Percentiles rank a stretch among this genome's conserved stretches.
These are phyloP conservation scores for Sterrhoptilus dennistouni DNA, from an alignment of 2,113 vertebrate species.

Conservation along the genomic window DNA sequence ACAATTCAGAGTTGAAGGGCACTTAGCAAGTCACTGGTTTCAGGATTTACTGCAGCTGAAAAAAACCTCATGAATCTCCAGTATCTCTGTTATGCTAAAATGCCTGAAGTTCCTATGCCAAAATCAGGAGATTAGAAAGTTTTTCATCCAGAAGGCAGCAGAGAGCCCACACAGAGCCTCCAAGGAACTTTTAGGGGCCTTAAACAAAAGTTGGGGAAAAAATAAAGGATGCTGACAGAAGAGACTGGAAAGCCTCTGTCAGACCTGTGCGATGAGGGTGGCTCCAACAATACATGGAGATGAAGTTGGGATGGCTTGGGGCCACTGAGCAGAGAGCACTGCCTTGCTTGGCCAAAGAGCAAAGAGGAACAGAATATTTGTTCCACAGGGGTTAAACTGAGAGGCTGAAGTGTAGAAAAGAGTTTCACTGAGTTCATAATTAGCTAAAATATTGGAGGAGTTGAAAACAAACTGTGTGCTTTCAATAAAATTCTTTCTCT, in stretches of 20 bases:
- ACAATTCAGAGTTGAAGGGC: neutral
- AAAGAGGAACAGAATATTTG: neutral
- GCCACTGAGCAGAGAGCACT: neutral
- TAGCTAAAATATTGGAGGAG: neutral
- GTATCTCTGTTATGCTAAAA: neutral
- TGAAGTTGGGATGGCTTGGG: neutral
- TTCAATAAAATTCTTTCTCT: neutral
- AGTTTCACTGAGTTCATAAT: neutral
- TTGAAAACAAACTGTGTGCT: neutral
- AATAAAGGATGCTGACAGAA: neutral
- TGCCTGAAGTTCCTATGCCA: neutral
- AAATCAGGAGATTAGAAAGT: neutral
- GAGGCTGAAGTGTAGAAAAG: neutral
- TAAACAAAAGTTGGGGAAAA: neutral
- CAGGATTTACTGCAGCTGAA: neutral
- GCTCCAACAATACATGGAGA: accelerated
- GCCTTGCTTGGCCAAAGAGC: neutral
- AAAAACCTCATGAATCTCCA: neutral
- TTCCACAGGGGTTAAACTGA: neutral
- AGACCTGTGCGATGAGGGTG: neutral
- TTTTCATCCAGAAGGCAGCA: neutral
- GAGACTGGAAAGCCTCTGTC: neutral
- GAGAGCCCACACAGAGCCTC: neutral
- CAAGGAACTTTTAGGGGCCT: neutral
- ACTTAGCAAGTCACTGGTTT: neutral